These are phyloP conservation scores for Cerastis rubricosa DNA, from an alignment of 2,888 invertebrate genomes.

Conservation along the genomic window DNA sequence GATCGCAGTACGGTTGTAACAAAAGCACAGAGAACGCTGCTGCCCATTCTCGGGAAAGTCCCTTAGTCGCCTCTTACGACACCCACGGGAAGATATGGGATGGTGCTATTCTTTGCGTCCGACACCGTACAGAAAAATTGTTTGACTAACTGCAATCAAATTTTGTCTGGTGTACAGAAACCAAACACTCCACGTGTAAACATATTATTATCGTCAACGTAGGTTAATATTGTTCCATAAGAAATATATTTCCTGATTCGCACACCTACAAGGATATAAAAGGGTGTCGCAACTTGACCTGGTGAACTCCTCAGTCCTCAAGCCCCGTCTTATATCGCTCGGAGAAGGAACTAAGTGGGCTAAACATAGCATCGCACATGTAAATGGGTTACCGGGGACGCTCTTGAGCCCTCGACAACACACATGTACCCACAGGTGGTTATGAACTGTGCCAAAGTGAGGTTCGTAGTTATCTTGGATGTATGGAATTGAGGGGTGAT, in stretches of 20 bases:
- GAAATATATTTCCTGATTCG: background rate
- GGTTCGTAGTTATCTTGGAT: background rate
- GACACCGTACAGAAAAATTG: too few relatives aligned
- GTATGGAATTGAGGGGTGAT: background rate
- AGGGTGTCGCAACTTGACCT: constrained; percentile 46
- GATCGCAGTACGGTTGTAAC: too few relatives aligned
- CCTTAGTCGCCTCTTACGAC: too few relatives aligned
- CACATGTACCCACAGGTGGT: constrained; percentile 50
- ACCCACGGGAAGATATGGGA: too few relatives aligned
- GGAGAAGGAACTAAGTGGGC: constrained; percentile 48
- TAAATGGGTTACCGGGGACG: constrained; percentile 58
- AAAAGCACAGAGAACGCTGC: too few relatives aligned
- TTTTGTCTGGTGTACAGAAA: background rate
- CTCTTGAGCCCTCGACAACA: constrained; percentile 44
- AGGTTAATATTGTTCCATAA: background rate
- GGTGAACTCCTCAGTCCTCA: constrained; percentile 19
- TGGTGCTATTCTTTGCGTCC: too few relatives aligned
- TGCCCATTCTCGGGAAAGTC: too few relatives aligned
- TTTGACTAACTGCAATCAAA: background rate
- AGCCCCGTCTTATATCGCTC: constrained; percentile 37
- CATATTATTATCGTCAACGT: background rate
- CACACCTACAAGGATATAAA: constrained; percentile 28
- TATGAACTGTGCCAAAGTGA: constrained; percentile 22
- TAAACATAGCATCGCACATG: constrained; percentile 55
- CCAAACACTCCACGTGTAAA: background rate